phyloP scores from a whole-genome alignment of 2,113 vertebrate genomes.

The Argyrosomus japonicus region DNA sequence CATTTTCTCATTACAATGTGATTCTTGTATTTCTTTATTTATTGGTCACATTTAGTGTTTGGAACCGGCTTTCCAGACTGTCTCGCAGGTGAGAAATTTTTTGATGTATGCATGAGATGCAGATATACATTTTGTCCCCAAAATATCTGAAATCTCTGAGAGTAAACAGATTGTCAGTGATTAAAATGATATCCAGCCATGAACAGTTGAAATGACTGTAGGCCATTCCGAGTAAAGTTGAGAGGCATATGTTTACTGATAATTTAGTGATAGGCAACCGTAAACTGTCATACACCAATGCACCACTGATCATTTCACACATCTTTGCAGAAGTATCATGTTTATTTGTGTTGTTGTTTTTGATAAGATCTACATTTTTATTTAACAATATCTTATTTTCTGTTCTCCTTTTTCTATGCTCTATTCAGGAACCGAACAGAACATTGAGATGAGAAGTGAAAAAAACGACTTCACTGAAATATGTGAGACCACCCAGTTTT shows the following conservation, averaged over 20 bases:
- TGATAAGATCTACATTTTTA: not conserved
- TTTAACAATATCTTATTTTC: not conserved
- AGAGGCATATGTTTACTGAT: not conserved
- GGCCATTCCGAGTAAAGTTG: constrained; percentile 49
- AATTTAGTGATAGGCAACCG: not conserved
- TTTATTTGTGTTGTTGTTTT: not conserved
- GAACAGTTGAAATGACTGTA: not conserved
- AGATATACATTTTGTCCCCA: not conserved
- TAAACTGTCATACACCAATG: not conserved
- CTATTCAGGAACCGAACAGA: not conserved
- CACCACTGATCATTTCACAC: too few species aligned
- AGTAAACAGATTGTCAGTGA: not conserved
- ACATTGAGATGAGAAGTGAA: not conserved
- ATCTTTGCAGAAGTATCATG: too few species aligned
- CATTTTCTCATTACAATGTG: not conserved
- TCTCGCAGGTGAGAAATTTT: too few species aligned
- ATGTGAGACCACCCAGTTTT: not conserved
- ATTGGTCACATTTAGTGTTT: too few species aligned
- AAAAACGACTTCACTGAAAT: not conserved
- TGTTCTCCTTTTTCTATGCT: constrained; percentile 3
- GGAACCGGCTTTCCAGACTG: too few species aligned
- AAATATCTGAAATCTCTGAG: not conserved
- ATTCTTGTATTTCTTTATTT: not conserved
- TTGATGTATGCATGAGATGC: not conserved
- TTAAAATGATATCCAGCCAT: not conserved